phyloP scores from a whole-genome alignment of 2,113 vertebrate species.

The Lipophrys pholis region DNA sequence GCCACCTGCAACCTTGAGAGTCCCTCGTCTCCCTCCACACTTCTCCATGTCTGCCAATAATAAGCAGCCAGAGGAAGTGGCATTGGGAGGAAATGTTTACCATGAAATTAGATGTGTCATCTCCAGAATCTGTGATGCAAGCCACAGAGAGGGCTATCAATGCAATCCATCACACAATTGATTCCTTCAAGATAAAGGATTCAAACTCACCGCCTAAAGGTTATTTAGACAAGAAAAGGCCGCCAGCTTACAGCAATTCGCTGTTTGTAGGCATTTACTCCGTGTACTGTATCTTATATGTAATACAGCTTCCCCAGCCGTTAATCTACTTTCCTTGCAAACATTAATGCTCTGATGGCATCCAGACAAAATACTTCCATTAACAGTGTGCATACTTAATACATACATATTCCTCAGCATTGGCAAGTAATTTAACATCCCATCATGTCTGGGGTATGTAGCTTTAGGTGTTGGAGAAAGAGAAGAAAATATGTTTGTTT shows the following conservation, averaged over 20 bases:
- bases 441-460: not conserved
- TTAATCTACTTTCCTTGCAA: not conserved
- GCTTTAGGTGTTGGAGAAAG: conserved; percentile 16
- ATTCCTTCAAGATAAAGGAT: conserved; percentile 74
- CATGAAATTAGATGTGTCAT: conserved; percentile 82
- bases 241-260: conserved; percentile 9
- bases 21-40: conserved; percentile 27
- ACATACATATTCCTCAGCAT: not conserved
- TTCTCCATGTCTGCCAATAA: conserved; percentile 81
- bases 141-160: conserved; percentile 76
- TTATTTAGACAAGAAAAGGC: conserved; percentile 45
- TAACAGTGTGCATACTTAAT: not conserved
- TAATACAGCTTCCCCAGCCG: not conserved
- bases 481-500: conserved; percentile 12
- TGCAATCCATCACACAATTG: conserved; percentile 86
- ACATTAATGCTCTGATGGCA: conserved; percentile 1
- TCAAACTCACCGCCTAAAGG: conserved; percentile 46
- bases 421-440: not conserved
- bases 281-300: not conserved
- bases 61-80: conserved; percentile 72
- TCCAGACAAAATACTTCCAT: not conserved
- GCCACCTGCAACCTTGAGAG: conserved; percentile 82
- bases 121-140: conserved; percentile 75
- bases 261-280: conserved; percentile 1
- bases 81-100: conserved; percentile 82